Percentiles rank a stretch among this genome's conserved stretches.
Conservation (phyloP, 2,113 vertebrate genomes). For the Campylorhamphus procurvoides region DNA sequence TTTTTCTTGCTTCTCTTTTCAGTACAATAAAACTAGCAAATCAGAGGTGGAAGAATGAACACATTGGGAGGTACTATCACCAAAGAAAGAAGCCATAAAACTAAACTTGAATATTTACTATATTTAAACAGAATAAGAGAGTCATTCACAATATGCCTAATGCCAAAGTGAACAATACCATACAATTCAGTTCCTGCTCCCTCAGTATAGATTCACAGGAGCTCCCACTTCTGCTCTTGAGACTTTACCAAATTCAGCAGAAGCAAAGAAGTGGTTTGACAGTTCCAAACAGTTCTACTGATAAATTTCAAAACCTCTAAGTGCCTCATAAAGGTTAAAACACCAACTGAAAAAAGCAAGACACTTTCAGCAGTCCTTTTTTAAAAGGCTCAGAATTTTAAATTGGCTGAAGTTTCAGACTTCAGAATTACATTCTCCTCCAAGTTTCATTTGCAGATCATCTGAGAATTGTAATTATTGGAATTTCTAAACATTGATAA, state of each 20-base stretch:
- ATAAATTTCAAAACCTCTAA: background rate
- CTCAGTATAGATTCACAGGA: background rate
- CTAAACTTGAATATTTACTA: background rate
- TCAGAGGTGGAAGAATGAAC: background rate
- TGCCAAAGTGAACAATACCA: background rate
- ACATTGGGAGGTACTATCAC: background rate
- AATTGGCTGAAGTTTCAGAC: background rate
- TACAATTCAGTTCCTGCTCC: background rate
- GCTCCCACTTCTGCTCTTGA: background rate
- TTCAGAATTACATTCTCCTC: background rate
- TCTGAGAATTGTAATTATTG: background rate
- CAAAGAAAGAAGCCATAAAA: background rate
- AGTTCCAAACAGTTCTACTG: background rate
- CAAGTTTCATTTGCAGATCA: background rate
- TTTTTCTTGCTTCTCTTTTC: background rate
- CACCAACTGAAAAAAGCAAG: background rate
- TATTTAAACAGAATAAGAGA: background rate
- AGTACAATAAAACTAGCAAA: background rate
- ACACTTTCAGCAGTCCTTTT: background rate
- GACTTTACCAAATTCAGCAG: background rate
- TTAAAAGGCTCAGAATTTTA: background rate
- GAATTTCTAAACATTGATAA: background rate
- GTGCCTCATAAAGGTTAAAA: background rate
- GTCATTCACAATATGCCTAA: background rate
- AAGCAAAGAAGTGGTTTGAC: background rate